Conservation (phyloP, 2,888 invertebrate species). For the Drosophila melanocephala region DNA sequence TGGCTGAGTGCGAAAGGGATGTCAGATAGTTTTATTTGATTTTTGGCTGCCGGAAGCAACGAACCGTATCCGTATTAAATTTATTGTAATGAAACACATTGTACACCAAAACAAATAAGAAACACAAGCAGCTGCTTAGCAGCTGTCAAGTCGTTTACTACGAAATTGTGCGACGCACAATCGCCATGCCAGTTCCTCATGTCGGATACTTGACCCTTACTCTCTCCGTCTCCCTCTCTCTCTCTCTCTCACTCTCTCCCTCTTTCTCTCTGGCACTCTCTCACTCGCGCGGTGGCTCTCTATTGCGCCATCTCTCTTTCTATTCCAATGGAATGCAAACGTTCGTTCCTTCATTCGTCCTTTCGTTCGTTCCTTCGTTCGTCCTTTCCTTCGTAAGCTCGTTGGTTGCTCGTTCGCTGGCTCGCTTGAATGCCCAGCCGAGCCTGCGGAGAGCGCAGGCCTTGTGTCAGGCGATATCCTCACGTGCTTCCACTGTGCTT, state of each 20-base stretch:
- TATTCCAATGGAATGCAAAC: neutral
- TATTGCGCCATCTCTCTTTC: neutral
- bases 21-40: neutral
- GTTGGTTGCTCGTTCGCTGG: neutral
- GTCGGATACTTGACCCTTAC: neutral
- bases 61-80: neutral
- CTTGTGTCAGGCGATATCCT: constrained; percentile 27
- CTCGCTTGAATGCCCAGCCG: constrained; percentile 19
- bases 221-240: neutral
- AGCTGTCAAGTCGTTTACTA: neutral
- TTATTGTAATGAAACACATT: neutral
- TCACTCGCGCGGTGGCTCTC: neutral
- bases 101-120: neutral
- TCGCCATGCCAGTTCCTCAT: neutral
- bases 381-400: neutral
- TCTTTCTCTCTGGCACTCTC: neutral
- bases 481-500: constrained; percentile 43
- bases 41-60: neutral
- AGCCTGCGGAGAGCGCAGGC: constrained; percentile 12
- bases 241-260: neutral
- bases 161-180: neutral
- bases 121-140: neutral
- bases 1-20: neutral
- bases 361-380: neutral
- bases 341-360: neutral